phyloP scores from a whole-genome alignment of 2,888 invertebrate species.

The Melinopterus prodromus region DNA sequence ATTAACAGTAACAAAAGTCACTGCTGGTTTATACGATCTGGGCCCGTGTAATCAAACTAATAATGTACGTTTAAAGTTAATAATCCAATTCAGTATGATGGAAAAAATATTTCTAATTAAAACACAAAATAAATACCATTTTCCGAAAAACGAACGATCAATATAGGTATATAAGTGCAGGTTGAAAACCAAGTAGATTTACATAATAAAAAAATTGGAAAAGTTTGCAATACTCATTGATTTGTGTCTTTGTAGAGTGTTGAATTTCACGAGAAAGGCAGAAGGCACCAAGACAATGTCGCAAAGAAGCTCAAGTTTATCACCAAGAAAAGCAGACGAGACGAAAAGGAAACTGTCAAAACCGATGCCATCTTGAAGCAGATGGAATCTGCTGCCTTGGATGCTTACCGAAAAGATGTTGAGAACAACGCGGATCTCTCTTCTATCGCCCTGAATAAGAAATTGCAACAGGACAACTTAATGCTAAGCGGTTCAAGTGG shows the following conservation, averaged over 20 bases:
- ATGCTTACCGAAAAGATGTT: slow-evolving; percentile 87
- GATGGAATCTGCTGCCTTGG: slow-evolving; percentile 92
- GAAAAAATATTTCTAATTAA: not conserved
- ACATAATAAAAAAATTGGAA: not conserved
- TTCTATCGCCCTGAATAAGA: slow-evolving; percentile 62
- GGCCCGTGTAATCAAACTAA: no score
- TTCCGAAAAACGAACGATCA: not conserved
- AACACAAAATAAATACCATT: not conserved
- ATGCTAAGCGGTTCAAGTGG: slow-evolving; percentile 47
- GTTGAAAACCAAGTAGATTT: not conserved
- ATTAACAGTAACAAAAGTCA: no score
- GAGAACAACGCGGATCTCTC: slow-evolving; percentile 72
- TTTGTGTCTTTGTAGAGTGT: slow-evolving; percentile 74
- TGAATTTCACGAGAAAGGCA: slow-evolving; percentile 94
- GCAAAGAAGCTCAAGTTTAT: slow-evolving; percentile 85
- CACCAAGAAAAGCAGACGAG: slow-evolving; percentile 82
- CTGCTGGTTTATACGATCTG: no score
- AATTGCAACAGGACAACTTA: slow-evolving; percentile 52
- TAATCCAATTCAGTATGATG: no score
- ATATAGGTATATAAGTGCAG: not conserved
- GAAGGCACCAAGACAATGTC: slow-evolving; percentile 91
- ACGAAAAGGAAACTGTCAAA: slow-evolving; percentile 79
- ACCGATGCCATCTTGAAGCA: slow-evolving; percentile 81
- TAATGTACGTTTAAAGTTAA: no score
- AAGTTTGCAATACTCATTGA: not conserved